Evolutionary conservation across 2,888 invertebrate genomes (phyloP).

Genomic region (Coelopa pilipes): DNA sequence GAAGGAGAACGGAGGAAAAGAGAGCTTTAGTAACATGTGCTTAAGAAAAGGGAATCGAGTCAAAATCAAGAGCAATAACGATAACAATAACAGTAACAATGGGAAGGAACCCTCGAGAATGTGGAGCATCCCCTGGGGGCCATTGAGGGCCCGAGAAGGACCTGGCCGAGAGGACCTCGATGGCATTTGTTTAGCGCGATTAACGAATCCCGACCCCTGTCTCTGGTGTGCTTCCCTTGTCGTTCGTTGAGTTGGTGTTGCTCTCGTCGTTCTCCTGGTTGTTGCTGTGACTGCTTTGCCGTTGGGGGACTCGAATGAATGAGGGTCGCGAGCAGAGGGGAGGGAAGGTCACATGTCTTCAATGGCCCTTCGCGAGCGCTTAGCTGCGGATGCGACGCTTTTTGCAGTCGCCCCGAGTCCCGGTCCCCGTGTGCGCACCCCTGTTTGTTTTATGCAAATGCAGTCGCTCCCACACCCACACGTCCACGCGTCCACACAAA

Average conservation of each 20-base stretch:
- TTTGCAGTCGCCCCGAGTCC: neutral
- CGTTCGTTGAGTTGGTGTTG: neutral
- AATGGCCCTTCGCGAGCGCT: conserved; percentile 28
- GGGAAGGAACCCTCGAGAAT: too few species aligned
- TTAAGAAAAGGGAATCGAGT: too few species aligned
- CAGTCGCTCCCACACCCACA: neutral
- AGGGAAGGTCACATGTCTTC: neutral
- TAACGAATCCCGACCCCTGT: neutral
- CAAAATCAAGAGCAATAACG: too few species aligned
- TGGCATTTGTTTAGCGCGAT: neutral
- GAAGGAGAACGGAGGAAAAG: conserved; percentile 33
- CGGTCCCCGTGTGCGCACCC: neutral
- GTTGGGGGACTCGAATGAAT: neutral
- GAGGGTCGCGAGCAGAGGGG: neutral
- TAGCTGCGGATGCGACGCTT: conserved; percentile 6
- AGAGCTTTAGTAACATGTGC: neutral
- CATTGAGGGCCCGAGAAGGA: conserved; percentile 1
- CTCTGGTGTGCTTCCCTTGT: neutral
- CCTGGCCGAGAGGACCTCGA: neutral
- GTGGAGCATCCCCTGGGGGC: too few species aligned
- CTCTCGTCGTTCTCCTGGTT: neutral
- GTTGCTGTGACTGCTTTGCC: neutral
- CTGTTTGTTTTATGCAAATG: conserved; percentile 22
- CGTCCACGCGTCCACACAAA: conserved; percentile 16
- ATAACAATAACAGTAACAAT: too few species aligned